Conservation (phyloP, 1,140 invertebrate species). For the Drosophila sulfurigaster region DNA sequence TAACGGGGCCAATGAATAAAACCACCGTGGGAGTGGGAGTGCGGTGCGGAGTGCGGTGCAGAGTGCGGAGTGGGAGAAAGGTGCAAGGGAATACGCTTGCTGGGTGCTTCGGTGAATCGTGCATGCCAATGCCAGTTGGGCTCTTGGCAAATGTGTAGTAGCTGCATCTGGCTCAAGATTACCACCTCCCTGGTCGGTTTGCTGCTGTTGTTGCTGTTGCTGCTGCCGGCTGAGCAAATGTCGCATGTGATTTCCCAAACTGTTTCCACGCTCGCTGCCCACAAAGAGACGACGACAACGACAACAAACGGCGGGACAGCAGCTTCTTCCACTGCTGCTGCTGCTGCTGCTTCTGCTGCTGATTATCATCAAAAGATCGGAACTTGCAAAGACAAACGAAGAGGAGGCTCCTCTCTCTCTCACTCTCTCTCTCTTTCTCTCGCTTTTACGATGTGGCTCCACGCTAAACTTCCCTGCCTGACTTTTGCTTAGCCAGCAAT, state of each 20-base stretch:
- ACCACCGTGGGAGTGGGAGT: slow-evolving; percentile 40
- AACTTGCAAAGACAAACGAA: slow-evolving; percentile 76
- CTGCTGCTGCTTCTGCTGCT: slow-evolving; percentile 53
- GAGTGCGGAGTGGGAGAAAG: no score
- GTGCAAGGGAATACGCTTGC: neutral
- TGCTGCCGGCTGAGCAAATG: slow-evolving; percentile 65
- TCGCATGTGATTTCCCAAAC: slow-evolving; percentile 79
- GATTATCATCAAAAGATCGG: slow-evolving; percentile 82
- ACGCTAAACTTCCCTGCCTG: slow-evolving; percentile 38
- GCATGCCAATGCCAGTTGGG: slow-evolving; percentile 53
- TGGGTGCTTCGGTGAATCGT: slow-evolving; percentile 52
- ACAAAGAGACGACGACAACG: slow-evolving; percentile 51
- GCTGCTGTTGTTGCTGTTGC: neutral
- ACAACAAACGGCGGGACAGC: slow-evolving; percentile 43
- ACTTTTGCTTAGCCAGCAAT: slow-evolving; percentile 17
- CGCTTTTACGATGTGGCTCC: slow-evolving; percentile 45
- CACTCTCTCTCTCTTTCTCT: no score
- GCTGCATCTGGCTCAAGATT: slow-evolving; percentile 57
- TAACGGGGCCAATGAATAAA: slow-evolving; percentile 68
- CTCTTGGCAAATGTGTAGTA: slow-evolving; percentile 55
- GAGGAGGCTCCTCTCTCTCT: slow-evolving; percentile 53
- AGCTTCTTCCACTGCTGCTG: slow-evolving; percentile 11
- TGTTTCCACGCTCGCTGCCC: slow-evolving; percentile 81
- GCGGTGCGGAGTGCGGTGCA: slow-evolving; percentile 17
- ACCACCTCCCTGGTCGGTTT: slow-evolving; percentile 58